A percentile compares a stretch with the other conserved stretches of the same genome.
phyloP scores from a whole-genome alignment of 2,888 invertebrate genomes.

The Micoletzkya japonica region DNA sequence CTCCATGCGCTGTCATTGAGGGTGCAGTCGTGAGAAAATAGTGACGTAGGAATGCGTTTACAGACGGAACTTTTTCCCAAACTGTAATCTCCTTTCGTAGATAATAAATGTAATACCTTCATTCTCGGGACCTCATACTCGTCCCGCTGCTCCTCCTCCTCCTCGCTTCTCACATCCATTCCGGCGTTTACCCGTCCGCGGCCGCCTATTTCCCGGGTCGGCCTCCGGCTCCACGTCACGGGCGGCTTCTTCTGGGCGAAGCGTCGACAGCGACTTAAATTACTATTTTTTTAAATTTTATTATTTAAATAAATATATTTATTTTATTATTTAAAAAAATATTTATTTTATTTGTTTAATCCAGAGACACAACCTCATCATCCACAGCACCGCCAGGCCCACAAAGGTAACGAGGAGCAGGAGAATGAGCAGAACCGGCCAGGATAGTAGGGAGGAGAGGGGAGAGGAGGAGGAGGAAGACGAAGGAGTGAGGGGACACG shows the following conservation, averaged over 20 bases:
- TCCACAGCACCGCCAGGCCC: not conserved
- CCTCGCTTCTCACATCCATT: slow-evolving; percentile 2
- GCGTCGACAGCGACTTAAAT: slow-evolving; percentile 8
- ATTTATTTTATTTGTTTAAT: too few relatives aligned
- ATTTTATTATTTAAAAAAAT: not conserved
- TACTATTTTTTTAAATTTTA: not conserved
- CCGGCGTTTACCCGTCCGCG: slow-evolving; percentile 11
- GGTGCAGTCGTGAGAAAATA: too few relatives aligned
- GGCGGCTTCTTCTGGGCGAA: not conserved
- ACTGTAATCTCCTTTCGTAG: not conserved
- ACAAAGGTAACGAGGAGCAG: slow-evolving; percentile 9
- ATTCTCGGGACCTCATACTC: slow-evolving; percentile 3
- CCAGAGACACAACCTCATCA: too few relatives aligned
- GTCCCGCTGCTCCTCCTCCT: not conserved
- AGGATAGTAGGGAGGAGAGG: not conserved
- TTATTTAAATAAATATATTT: not conserved
- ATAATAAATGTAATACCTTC: not conserved
- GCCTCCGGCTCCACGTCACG: slow-evolving; percentile 7
- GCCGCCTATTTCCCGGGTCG: slow-evolving; percentile 7
- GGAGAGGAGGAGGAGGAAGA: not conserved
- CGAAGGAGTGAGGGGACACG: too few relatives aligned
- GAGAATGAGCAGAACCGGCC: slow-evolving; percentile 9
- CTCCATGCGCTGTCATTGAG: too few relatives aligned
- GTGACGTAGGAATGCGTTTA: too few relatives aligned
- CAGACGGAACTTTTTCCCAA: not conserved